A percentile compares a stretch with the other conserved stretches of the same genome.
phyloP scores from a whole-genome alignment of 2,797 vertebrate species.

The Sciurus carolinensis region DNA sequence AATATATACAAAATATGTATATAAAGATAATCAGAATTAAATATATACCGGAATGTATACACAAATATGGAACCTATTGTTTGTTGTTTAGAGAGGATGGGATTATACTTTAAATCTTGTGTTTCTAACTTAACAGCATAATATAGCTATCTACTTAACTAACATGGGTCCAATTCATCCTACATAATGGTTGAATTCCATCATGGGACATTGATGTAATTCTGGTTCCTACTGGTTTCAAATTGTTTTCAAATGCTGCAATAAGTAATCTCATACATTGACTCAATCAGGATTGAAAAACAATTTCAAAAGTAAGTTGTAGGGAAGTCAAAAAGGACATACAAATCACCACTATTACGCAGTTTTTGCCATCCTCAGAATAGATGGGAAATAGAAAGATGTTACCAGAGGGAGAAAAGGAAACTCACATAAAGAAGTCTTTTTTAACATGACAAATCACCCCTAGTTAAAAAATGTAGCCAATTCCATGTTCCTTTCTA shows the following conservation, averaged over 20 bases:
- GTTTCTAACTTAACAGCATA: not conserved
- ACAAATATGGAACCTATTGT: not conserved
- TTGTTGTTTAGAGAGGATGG: not conserved
- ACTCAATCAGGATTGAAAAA: not conserved
- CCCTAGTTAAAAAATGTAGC: not conserved
- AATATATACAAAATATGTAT: not conserved
- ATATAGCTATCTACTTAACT: not conserved
- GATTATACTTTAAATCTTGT: not conserved
- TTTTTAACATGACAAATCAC: not conserved
- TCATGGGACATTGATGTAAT: not conserved
- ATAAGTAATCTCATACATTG: not conserved
- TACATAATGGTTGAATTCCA: not conserved
- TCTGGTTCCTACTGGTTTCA: not conserved
- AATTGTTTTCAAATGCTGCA: not conserved
- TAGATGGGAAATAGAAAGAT: not conserved
- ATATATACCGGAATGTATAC: not conserved
- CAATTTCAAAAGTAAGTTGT: not conserved
- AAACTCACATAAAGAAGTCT: not conserved
- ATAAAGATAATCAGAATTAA: not conserved
- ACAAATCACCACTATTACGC: not conserved
- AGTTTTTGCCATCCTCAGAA: not conserved
- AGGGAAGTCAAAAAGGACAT: not conserved
- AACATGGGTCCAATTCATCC: not conserved
- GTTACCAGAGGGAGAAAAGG: not conserved
- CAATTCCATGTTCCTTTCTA: not conserved